Evolutionary conservation across 2,797 vertebrate species (phyloP).

Genomic region (Coreius guichenoti): DNA sequence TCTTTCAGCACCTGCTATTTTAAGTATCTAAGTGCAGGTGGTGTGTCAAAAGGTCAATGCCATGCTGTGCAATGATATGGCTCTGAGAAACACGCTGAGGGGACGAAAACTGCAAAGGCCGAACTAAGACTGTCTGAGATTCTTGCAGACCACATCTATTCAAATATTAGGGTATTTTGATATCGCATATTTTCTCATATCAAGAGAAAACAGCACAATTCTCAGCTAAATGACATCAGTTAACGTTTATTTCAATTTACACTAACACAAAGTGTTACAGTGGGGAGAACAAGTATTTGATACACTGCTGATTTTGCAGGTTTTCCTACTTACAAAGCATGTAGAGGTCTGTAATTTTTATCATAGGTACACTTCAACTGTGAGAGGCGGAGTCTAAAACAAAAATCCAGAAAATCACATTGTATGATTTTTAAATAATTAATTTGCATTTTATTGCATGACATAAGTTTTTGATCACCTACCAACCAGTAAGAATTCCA

Average conservation of each 20-base stretch:
- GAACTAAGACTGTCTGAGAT: background rate
- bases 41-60: slow-evolving; percentile 44
- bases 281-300: no score
- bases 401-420: no score
- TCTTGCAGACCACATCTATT: background rate
- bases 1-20: slow-evolving; percentile 47
- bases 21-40: slow-evolving; percentile 42
- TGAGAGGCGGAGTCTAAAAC: no score
- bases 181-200: background rate
- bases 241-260: background rate
- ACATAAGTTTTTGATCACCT: no score
- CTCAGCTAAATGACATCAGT: background rate
- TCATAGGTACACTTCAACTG: no score
- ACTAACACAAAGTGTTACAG: slow-evolving; percentile 3
- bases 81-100: slow-evolving; percentile 33
- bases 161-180: background rate
- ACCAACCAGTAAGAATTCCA: no score
- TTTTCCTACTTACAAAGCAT: no score
- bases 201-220: slow-evolving; percentile 1
- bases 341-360: no score
- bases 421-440: no score
- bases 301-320: no score
- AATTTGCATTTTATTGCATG: no score
- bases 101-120: slow-evolving; percentile 13
- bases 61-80: slow-evolving; percentile 14